These are phyloP conservation scores for Camponotus fellah DNA, from an alignment of 2,888 invertebrate genomes.

Conservation along the genomic window DNA sequence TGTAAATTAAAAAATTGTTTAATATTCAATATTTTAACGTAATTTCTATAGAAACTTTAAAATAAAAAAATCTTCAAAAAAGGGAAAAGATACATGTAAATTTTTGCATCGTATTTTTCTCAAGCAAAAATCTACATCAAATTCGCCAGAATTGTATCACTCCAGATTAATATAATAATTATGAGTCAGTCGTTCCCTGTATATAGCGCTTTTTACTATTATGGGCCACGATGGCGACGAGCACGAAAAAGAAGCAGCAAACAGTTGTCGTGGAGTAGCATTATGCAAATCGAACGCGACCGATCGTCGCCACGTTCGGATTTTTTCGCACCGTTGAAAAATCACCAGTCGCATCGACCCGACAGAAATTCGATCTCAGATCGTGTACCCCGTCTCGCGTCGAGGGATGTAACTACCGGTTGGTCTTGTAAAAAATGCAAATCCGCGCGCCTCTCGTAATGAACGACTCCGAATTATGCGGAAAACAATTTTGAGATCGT, in stretches of 20 bases:
- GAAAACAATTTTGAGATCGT: constrained; percentile 24
- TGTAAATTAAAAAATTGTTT: background rate
- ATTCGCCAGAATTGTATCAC: constrained; percentile 3
- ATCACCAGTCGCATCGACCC: background rate
- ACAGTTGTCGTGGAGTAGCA: background rate
- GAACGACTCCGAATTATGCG: constrained; percentile 57
- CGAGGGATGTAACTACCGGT: constrained; percentile 70
- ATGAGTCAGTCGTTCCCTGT: background rate
- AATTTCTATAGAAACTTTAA: background rate
- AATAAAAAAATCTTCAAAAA: background rate
- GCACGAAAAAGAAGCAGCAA: constrained; percentile 9
- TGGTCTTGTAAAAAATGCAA: constrained; percentile 80
- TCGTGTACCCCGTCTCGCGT: constrained; percentile 21
- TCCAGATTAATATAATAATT: constrained; percentile 4
- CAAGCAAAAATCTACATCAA: background rate
- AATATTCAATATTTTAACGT: background rate
- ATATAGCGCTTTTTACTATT: constrained; percentile 13
- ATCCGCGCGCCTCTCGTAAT: constrained; percentile 67
- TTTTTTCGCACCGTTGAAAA: constrained; percentile 36
- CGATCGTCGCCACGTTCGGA: constrained; percentile 15
- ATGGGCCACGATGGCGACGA: background rate
- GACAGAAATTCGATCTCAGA: constrained; percentile 39
- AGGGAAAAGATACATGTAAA: background rate
- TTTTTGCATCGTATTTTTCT: background rate
- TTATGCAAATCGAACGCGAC: constrained; percentile 44